Percentiles rank a stretch among this genome's conserved stretches.
Evolutionary conservation across 2,113 vertebrate genomes (phyloP).

Genomic region (Dasyornis broadbenti): DNA sequence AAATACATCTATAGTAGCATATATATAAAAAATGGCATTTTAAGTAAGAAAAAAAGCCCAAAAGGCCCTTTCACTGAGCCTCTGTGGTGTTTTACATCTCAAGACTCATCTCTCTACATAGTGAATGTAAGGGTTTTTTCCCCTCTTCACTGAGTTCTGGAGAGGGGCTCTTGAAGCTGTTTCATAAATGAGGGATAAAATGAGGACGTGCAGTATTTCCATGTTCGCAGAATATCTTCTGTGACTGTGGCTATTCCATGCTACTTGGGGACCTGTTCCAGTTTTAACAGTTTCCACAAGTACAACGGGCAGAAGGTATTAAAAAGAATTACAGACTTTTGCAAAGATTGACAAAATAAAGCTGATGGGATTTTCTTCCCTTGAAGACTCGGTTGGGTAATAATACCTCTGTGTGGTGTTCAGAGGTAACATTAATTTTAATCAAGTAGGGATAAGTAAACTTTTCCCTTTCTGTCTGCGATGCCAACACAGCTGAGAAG

Average conservation of each 20-base stretch:
- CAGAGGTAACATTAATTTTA: constrained; percentile 41
- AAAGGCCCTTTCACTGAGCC: not conserved
- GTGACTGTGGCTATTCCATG: constrained; percentile 9
- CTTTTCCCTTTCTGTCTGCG: not conserved
- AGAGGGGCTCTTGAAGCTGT: not conserved
- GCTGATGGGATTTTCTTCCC: constrained; percentile 46
- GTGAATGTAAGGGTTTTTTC: not conserved
- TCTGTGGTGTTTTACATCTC: not conserved
- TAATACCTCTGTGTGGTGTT: constrained; percentile 21
- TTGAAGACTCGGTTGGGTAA: constrained; percentile 1
- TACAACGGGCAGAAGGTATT: not conserved
- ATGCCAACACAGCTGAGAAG: not conserved
- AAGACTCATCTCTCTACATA: not conserved
- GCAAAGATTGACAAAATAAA: constrained; percentile 55
- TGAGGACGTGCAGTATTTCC: constrained; percentile 6
- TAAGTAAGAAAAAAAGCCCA: not conserved
- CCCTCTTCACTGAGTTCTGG: not conserved
- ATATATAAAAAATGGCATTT: not conserved
- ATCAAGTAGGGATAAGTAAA: constrained; percentile 26
- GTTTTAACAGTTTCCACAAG: constrained; percentile 39
- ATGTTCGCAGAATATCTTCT: constrained; percentile 14
- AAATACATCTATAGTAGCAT: too few species aligned
- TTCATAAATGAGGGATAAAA: constrained; percentile 40
- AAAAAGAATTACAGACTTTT: constrained; percentile 46
- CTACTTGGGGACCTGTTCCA: constrained; percentile 54